Evolutionary conservation across 1,140 invertebrate genomes (phyloP).

Genomic region (Nixonia krombeini): DNA sequence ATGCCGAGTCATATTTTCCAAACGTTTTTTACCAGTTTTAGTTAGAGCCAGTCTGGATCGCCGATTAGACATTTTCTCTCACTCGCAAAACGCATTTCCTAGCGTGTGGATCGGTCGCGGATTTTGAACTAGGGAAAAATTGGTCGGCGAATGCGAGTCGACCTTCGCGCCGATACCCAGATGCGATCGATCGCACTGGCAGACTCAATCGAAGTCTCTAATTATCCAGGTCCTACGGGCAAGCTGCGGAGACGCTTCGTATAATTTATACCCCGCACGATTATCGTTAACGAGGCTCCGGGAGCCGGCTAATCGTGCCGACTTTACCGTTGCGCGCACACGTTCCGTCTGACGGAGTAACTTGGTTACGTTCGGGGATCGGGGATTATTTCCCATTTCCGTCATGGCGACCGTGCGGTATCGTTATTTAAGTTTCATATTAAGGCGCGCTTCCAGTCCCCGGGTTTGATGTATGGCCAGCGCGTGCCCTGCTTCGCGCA

Average conservation of each 20-base stretch:
- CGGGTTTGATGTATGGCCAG: constrained; percentile 67
- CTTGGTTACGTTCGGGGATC: constrained; percentile 21
- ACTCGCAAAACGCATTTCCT: too few relatives aligned
- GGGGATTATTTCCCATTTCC: constrained; percentile 68
- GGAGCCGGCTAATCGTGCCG: constrained; percentile 10
- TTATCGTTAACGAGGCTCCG: constrained; percentile 39
- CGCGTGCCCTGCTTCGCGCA: constrained; percentile 68
- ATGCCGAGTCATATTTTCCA: too few relatives aligned
- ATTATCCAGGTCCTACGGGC: constrained; percentile 35
- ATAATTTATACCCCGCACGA: constrained; percentile 32
- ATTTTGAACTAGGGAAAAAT: not conserved
- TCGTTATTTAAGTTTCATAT: constrained; percentile 73
- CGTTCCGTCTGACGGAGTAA: constrained; percentile 26
- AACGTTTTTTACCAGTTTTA: too few relatives aligned
- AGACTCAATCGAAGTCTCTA: constrained; percentile 32
- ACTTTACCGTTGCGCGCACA: constrained; percentile 11
- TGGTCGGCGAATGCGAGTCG: constrained; percentile 17
- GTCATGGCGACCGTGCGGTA: constrained; percentile 60
- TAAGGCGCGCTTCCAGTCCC: constrained; percentile 60
- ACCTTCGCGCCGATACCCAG: constrained; percentile 13
- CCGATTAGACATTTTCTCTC: too few relatives aligned
- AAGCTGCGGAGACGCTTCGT: constrained; percentile 21
- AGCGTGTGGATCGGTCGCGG: too few relatives aligned
- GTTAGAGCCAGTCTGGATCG: too few relatives aligned
- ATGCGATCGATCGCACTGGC: constrained; percentile 32